These are phyloP conservation scores for Bombus pascuorum DNA, from an alignment of 1,140 invertebrate genomes.

Conservation along the genomic window DNA sequence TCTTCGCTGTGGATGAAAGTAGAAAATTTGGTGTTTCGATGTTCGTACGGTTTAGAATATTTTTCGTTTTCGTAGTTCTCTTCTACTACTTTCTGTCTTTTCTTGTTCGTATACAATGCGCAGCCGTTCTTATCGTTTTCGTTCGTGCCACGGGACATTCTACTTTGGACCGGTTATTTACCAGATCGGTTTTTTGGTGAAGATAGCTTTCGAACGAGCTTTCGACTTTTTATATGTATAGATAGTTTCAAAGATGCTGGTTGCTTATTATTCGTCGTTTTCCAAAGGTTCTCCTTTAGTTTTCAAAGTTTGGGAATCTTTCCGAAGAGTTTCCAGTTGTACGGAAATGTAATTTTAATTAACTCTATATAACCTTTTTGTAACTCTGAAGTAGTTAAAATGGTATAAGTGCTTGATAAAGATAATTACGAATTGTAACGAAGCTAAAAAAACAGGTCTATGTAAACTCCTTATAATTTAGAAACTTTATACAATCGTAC, in stretches of 20 bases:
- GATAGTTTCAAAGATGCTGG: background rate
- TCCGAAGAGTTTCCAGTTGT: background rate
- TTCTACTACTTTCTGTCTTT: background rate
- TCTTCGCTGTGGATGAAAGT: conserved; percentile 24
- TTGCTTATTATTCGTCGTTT: background rate
- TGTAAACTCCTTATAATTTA: conserved; percentile 26
- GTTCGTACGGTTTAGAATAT: conserved; percentile 17
- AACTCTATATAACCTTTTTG: background rate
- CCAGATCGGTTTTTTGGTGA: background rate
- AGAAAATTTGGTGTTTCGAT: conserved; percentile 51
- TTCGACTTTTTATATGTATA: background rate
- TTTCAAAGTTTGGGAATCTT: background rate
- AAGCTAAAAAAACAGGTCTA: conserved; percentile 33
- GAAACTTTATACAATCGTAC: conserved; percentile 50
- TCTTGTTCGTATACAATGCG: background rate
- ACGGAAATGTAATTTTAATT: background rate
- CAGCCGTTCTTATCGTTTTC: conserved; percentile 12
- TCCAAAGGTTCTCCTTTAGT: background rate
- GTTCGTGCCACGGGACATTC: background rate
- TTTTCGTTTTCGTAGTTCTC: background rate
- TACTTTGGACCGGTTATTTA: conserved; percentile 22
- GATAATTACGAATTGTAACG: conserved; percentile 10
- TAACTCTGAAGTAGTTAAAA: background rate
- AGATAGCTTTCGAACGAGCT: background rate
- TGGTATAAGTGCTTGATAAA: background rate